Evolutionary conservation across 2,888 invertebrate genomes (phyloP).

Genomic region (Erynnis tages): DNA sequence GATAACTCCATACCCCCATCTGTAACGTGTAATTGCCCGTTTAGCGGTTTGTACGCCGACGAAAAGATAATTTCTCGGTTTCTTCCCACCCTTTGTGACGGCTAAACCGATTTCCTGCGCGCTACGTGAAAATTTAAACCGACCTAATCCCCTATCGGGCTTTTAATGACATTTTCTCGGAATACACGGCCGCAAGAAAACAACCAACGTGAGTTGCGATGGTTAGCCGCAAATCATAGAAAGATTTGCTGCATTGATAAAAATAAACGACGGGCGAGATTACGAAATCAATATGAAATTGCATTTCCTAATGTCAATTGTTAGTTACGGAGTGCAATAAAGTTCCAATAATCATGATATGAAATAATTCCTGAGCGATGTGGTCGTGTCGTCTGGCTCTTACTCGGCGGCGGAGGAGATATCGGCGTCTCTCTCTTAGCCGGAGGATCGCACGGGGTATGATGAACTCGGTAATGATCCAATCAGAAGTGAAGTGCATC

Average conservation of each 20-base stretch:
- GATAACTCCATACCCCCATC: constrained; percentile 76
- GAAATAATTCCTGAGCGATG: constrained; percentile 78
- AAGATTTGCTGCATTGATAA: constrained; percentile 78
- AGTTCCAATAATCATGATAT: constrained; percentile 82
- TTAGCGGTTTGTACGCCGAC: constrained; percentile 74
- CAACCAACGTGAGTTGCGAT: constrained; percentile 62
- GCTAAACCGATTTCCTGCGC: constrained; percentile 75
- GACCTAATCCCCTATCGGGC: constrained; percentile 74
- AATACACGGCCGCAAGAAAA: constrained; percentile 71
- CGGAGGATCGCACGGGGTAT: constrained; percentile 77
- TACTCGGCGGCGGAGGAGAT: constrained; percentile 38
- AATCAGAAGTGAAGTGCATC: constrained; percentile 81
- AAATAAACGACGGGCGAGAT: constrained; percentile 75
- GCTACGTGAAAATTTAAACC: constrained; percentile 77
- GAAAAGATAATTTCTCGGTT: constrained; percentile 77
- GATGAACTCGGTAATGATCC: constrained; percentile 82
- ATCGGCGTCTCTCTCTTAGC: constrained; percentile 59
- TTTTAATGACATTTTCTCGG: constrained; percentile 77
- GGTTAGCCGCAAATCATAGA: constrained; percentile 81
- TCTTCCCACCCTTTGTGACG: constrained; percentile 77
- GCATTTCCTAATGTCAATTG: constrained; percentile 82
- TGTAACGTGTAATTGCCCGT: constrained; percentile 77
- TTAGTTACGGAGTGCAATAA: constrained; percentile 82
- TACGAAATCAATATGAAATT: constrained; percentile 81
- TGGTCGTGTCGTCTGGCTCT: constrained; percentile 52